phyloP scores from a whole-genome alignment of 1,140 invertebrate species.

The Musca vetustissima region DNA sequence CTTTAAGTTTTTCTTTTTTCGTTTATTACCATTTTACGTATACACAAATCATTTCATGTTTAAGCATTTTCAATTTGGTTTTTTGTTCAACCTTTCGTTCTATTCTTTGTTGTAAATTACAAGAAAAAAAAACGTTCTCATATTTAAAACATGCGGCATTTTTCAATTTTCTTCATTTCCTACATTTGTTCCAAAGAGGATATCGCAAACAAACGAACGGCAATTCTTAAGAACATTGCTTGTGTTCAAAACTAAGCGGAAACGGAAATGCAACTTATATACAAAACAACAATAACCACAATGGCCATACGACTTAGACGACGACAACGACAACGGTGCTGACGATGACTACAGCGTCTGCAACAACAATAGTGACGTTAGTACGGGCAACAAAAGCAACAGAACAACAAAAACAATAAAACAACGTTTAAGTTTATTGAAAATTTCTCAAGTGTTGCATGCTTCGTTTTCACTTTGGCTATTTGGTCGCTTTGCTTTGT shows the following conservation, averaged over 20 bases:
- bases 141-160: too few relatives aligned
- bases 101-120: not conserved
- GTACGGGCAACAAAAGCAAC: not conserved
- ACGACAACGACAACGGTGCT: too few relatives aligned
- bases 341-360: too few relatives aligned
- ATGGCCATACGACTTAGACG: not conserved
- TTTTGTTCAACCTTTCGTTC: not conserved
- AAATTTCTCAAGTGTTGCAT: not conserved
- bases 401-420: conserved; percentile 14
- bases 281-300: conserved; percentile 13
- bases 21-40: too few relatives aligned
- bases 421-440: conserved; percentile 18
- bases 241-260: conserved; percentile 18
- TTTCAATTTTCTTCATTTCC: not conserved
- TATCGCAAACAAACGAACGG: not conserved
- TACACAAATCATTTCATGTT: not conserved
- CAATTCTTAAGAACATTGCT: conserved; percentile 11
- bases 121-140: not conserved
- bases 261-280: conserved; percentile 16
- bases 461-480: too few relatives aligned
- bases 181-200: not conserved
- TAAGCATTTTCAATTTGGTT: not conserved
- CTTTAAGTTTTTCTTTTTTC: too few relatives aligned
- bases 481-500: too few relatives aligned
- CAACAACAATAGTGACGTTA: too few relatives aligned